Base-by-base conservation (phyloP, 2,888 invertebrate species). In the Drosophila mercatorum region DNA sequence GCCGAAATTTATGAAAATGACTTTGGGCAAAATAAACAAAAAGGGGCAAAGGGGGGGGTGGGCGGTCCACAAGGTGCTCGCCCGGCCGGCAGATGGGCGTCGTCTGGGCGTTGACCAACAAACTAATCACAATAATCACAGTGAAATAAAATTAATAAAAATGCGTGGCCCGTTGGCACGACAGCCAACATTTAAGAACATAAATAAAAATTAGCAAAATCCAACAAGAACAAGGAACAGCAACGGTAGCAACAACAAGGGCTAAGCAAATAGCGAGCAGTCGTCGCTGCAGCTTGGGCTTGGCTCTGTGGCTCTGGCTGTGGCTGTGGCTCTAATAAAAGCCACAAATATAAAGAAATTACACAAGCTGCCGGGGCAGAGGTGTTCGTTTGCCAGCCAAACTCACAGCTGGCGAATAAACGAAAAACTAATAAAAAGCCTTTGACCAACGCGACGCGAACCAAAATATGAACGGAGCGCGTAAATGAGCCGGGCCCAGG, bases 141-240 rank as follows among this genome's bases (percentile, higher is more conserved):
- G 79, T 75, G 78, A 91, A 89, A 90, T 88, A 85, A 89, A 89
- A 89, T 89, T 91, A 89, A 91, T 91, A 91, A 89, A 90, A 91
- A 89, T 90, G 83, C 79, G 81, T 88, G 75, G 88, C 75, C 81
- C 86, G 77, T 71, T 81, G 89, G 84, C 84, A 82, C 80, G 83
- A 72, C 72, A 82, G 85, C 71, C 60, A 89, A 69, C 88, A 80
- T 87, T 90, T 85, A 90, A 78, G 81, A 79, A 88, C 90, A 90
- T 90, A 85, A 88, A 88, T 90, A 90, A 90, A 89, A 89, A 88
- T 88, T 89, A 88, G 89, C 81, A 83, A 89, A 81, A 81, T 81
- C 88, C 87, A 90, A 87, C 22, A 22, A 22, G 22, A 22, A 22
- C 22, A 22, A 22, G 22, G 22, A 22, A 22, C 22, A 22, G 22